phyloP scores from a whole-genome alignment of 2,888 invertebrate species.

The Hylaea fasciaria region DNA sequence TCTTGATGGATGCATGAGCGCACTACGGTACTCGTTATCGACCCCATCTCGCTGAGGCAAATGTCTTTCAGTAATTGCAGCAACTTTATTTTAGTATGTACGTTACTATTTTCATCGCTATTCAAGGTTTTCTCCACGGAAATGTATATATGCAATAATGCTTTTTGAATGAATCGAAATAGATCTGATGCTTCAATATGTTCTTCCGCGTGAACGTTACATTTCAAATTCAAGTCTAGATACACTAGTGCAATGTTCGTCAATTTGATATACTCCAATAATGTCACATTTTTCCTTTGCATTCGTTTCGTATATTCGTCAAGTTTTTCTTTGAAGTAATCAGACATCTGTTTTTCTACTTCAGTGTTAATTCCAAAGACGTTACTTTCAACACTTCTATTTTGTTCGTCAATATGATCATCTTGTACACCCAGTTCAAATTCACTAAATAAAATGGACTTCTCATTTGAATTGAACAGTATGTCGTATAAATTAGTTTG shows the following conservation, averaged over 20 bases:
- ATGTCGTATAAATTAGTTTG: conserved; percentile 52
- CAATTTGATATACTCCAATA: conserved; percentile 55
- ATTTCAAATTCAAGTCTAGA: conserved; percentile 57
- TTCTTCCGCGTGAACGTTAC: conserved; percentile 48
- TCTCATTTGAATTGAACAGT: conserved; percentile 64
- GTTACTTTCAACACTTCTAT: no score
- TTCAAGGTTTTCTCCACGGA: conserved; percentile 53
- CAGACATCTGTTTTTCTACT: conserved; percentile 49
- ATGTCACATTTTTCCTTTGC: conserved; percentile 34
- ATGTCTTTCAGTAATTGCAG: conserved; percentile 57
- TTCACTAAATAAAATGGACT: conserved; percentile 68
- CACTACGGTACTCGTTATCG: conserved; percentile 50
- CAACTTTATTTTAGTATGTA: conserved; percentile 55
- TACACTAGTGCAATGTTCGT: conserved; percentile 55
- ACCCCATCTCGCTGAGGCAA: conserved; percentile 56
- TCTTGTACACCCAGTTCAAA: conserved; percentile 60
- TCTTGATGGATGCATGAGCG: conserved; percentile 58
- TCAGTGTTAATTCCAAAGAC: conserved; percentile 51
- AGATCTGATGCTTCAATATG: conserved; percentile 49
- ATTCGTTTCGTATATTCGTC: neutral
- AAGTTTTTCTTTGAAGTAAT: conserved; percentile 51
- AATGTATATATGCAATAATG: conserved; percentile 53
- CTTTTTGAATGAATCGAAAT: conserved; percentile 49
- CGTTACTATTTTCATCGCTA: conserved; percentile 45
- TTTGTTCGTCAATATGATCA: conserved; percentile 18